Evolutionary conservation across 2,113 vertebrate genomes (phyloP), one percentile per base, ranked within the genome.

Genomic region (Sorex fumeus): DNA sequence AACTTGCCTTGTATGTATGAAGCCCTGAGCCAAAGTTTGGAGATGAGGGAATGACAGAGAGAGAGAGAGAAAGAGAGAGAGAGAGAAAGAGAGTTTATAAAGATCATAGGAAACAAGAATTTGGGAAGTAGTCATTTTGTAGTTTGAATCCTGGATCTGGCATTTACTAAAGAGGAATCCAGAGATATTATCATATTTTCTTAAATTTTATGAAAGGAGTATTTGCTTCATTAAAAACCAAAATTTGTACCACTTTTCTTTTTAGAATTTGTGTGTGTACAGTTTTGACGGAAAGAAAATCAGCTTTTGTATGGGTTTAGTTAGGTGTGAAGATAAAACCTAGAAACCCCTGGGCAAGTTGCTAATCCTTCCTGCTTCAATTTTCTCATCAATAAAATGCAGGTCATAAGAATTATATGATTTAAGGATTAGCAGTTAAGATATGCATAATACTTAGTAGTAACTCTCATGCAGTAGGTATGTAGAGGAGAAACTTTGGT

Each of bases 351-450:
- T 75, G 60, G 64, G 7, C 43, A 71, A 53, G 4, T 80, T 69
- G 47, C 32, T 78, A 88, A 79, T n/a, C 43, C 21, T 53, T 43
- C 9, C 19, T 76, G 25, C 62, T 74, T 88, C 60, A 67, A 12
- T 93, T 91, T 90, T 76, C 79, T 72, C 62, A 75, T 91, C 79
- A 76, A 70, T 90, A 91, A 93, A 86, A 62, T 84, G 18, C 15
- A 95, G 36, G n/a, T 75, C 32, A 53, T 60, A 66, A 62, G 77
- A 85, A 91, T 71, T 57, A 64, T 4, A 32, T 66, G 78, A 70
- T 30, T 91, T 69, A 69, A 71, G 19, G 15, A 82, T 64, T 78
- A 32, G 60, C 12, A 93, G 40, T 74, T 53, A 89, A 72, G 13
- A 36, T 71, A 75, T 1, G 1, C 76, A 70, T 90, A 79, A 88